Base-by-base conservation (phyloP, 2,113 vertebrate genomes). In the Ursus arctos region DNA sequence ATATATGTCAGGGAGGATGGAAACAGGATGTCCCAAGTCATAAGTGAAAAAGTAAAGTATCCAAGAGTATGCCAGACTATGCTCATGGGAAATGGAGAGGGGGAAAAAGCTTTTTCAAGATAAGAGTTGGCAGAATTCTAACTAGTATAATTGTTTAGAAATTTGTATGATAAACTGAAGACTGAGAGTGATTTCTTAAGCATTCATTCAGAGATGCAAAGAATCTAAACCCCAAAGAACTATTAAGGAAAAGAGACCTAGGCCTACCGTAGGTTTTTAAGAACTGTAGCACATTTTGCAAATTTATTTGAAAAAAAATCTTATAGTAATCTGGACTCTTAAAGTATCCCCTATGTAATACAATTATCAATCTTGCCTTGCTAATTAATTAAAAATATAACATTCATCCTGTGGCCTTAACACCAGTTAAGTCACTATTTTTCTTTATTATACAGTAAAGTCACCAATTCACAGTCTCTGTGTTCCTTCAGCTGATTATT, bases 401-500 rank as follows among this genome's bases (percentile, higher is more conserved):
- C 13, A 71, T 69, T 82, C 18, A 80, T 72, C 63, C 36, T 93
- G n/a, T 40, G 22, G 4, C 85, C 28, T 88, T 84, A 84, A 57
- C 1, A 40, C 10, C 8, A 67, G 14, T 19, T 74, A 69, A 84
- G 21, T 88, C 61, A 89, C 16, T 63, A 80, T 40, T 87, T 80
- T 51, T 71, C n/a, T 83, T 92, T 43, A 40, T 65, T n/a, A 57
- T 31, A 53, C 1, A 86, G 28, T 15, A 65, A 11, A 55, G 16
- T 91, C 40, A 49, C 10, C 71, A 72, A 26, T 82, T 91, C 26
- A 71, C 43, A 33, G 67, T 67, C 51, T 82, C 21, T 15, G 2
- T 67, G 10, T 40, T 92, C 59, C n/a, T 89, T 74, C 31, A 36
- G n/a, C 21, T 79, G 51, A 88, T 91, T 71, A 81, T 72, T 80